These are phyloP conservation scores for Berghia stephanieae DNA, from an alignment of 1,140 invertebrate species.

Conservation along the genomic window DNA sequence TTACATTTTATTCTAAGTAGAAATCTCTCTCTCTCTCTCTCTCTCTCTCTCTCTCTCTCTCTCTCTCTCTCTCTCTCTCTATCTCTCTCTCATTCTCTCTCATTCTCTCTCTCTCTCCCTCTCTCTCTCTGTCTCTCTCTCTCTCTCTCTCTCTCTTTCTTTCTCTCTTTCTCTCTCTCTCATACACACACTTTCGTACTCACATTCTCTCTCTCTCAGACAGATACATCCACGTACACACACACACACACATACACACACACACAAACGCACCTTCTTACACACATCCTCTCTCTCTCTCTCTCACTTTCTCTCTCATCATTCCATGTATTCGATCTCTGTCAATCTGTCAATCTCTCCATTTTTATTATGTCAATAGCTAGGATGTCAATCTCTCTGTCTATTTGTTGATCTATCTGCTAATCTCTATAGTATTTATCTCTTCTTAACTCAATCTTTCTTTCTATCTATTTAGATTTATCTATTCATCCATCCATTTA, in stretches of 20 bases:
- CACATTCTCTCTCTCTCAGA: background rate
- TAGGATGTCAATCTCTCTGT: too few species aligned
- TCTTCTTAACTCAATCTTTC: too few species aligned
- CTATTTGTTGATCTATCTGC: too few species aligned
- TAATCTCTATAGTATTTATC: too few species aligned
- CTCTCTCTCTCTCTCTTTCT: constrained; percentile 17
- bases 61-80: too few species aligned
- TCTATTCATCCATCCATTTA: too few species aligned
- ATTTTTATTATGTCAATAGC: too few species aligned
- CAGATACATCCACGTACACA: background rate
- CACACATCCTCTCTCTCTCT: background rate
- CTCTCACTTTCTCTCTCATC: background rate
- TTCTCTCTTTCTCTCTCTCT: background rate
- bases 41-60: background rate
- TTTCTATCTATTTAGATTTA: too few species aligned
- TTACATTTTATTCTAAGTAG: too few species aligned
- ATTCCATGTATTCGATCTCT: background rate
- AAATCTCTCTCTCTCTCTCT: too few species aligned
- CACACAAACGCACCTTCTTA: background rate
- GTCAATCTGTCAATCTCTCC: too few species aligned
- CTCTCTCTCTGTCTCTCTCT: constrained; percentile 16
- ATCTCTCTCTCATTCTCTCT: constrained; percentile 1
- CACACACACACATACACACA: background rate
- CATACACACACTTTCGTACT: background rate
- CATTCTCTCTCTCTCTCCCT: constrained; percentile 6